Conservation (phyloP, 2,888 invertebrate species). For the Stratiomys singularior region DNA sequence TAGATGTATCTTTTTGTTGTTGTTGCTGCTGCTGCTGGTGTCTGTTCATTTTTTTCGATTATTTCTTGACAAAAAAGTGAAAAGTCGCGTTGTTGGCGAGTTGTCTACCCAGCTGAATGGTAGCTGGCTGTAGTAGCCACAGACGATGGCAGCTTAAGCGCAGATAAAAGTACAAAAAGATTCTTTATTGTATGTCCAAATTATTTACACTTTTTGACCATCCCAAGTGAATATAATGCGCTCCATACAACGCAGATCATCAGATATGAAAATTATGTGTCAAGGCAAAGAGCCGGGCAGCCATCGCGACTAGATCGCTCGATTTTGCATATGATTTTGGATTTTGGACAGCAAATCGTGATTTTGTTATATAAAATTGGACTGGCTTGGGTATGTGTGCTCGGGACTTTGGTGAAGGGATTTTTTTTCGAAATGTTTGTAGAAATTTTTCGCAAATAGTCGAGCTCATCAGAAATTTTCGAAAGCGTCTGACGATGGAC, state of each 20-base stretch:
- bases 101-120: not conserved
- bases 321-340: not conserved
- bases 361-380: not conserved
- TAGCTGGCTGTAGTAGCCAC: not conserved
- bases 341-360: not conserved
- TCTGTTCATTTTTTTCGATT: not conserved
- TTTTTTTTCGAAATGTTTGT: no score
- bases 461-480: no score
- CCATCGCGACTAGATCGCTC: not conserved
- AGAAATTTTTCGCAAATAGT: no score
- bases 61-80: not conserved
- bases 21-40: not conserved
- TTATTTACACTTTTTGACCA: constrained; percentile 42
- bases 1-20: no score
- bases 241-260: not conserved
- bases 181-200: constrained; percentile 39
- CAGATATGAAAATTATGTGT: constrained; percentile 46
- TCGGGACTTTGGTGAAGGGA: no score
- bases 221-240: not conserved
- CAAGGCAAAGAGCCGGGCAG: constrained; percentile 25
- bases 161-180: constrained; percentile 27
- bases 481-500: no score
- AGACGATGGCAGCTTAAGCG: not conserved
- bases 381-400: no score
- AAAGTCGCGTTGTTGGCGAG: not conserved